Conservation (phyloP, 1,140 invertebrate genomes). For the Helicoverpa armigera region DNA sequence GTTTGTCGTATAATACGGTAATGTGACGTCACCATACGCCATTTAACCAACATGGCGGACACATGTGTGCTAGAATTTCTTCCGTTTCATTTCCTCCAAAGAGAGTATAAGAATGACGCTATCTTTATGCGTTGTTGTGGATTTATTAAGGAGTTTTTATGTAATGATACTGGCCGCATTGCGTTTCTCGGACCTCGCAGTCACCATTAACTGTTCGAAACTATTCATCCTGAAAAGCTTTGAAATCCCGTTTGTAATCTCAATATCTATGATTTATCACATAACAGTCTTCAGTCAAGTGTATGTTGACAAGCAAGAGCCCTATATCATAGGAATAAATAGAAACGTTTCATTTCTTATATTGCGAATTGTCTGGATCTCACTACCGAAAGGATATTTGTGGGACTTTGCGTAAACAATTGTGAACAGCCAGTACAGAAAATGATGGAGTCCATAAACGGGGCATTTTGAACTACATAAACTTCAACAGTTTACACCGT, state of each 20-base stretch:
- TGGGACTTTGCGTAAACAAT: too few species aligned
- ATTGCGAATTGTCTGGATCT: too few species aligned
- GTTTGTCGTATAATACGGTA: constrained; percentile 19
- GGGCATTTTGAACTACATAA: constrained; percentile 32
- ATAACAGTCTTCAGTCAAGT: too few species aligned
- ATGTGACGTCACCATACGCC: constrained; percentile 19
- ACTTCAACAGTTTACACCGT: constrained; percentile 34
- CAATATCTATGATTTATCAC: too few species aligned
- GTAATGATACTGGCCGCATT: neutral
- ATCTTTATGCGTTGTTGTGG: constrained; percentile 11
- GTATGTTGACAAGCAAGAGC: too few species aligned
- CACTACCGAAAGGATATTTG: too few species aligned
- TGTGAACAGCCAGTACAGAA: neutral
- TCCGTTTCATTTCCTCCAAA: constrained; percentile 32
- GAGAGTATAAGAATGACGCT: constrained; percentile 8
- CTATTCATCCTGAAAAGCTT: too few species aligned
- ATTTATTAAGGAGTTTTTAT: neutral
- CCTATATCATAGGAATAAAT: too few species aligned
- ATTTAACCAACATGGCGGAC: constrained; percentile 20
- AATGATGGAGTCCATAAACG: constrained; percentile 4
- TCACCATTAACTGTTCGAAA: too few species aligned
- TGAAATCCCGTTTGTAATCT: too few species aligned
- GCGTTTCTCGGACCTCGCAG: too few species aligned
- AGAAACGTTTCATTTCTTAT: too few species aligned
- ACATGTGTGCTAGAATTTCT: constrained; percentile 17